Base-by-base conservation (phyloP, 2,888 invertebrate genomes). In the Rhamphomyia laevipes region DNA sequence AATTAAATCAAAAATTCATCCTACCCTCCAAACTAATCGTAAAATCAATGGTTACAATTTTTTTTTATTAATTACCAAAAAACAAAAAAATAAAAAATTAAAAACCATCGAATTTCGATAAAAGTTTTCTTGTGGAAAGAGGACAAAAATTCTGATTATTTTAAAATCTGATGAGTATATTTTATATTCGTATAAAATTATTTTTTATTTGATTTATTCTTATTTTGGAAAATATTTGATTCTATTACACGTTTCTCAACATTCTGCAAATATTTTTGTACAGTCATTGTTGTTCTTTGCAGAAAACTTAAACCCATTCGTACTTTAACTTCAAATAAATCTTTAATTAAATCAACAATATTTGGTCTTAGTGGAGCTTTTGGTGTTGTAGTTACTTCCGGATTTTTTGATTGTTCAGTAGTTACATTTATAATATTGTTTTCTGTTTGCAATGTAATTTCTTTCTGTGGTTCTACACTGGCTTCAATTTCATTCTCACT, bases 241-340 rank as follows among this genome's bases (percentile, higher is more conserved):
- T 51, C 49, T 11, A 54, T 47, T 18, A 57, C 52, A 11, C 54
- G 55, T 46, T 51, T 52, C 23, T 83, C 79, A 53, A 82, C 77
- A 56, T 74, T 74, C 47, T 76, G 74, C 40, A 83, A 67, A 63
- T 84, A 83, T 59, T 75, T 77, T 30, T 80, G 79, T 45, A 86
- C 70, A 6, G 80, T 77, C 47, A 80, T 77, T 11, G 84, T 80
- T 3, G 84, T 81, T 50, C 77, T 80, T 59, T 80, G 80, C 15
- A 86, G 63, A 52, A 86, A 73, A 50, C 80, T 80, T 47, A 85
- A 63, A 0, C 84, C 84, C 43, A 84, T 65, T 58, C 77, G 74
- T 30, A 84, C 70, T 65, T 85, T 85, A 47, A 83, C 74, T 60
- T 83, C 81, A 3, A 84, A 74, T 37, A 85, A 66, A 56, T 78